Conservation (phyloP, 2,888 invertebrate genomes). For the Barypeithes pellucidus region DNA sequence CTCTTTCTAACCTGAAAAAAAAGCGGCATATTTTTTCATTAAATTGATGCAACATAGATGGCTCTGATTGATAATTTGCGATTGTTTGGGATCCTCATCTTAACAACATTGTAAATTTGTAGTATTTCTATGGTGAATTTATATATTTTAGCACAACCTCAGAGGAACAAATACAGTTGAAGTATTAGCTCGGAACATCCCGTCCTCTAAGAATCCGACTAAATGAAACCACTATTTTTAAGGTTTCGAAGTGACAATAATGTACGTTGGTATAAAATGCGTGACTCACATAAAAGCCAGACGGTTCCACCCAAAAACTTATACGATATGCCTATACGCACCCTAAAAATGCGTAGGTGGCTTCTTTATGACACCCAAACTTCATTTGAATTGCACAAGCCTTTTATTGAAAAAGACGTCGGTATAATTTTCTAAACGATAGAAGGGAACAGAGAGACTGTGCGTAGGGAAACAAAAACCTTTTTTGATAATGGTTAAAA, state of each 20-base stretch:
- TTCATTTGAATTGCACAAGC: constrained; percentile 32
- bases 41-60: too few species aligned
- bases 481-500: constrained; percentile 4
- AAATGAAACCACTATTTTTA: background rate
- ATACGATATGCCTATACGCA: constrained; percentile 27
- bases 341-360: constrained; percentile 27
- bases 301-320: constrained; percentile 10
- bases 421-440: background rate
- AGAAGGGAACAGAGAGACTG: background rate
- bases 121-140: too few species aligned
- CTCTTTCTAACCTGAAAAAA: too few species aligned
- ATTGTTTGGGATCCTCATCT: too few species aligned
- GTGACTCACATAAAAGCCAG: constrained; percentile 18
- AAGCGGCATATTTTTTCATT: too few species aligned
- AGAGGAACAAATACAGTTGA: too few species aligned
- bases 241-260: constrained; percentile 2
- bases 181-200: too few species aligned
- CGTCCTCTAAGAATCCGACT: too few species aligned
- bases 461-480: background rate
- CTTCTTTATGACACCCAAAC: constrained; percentile 26
- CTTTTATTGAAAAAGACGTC: constrained; percentile 11
- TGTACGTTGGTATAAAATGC: too few species aligned
- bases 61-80: too few species aligned
- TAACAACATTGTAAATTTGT: too few species aligned
- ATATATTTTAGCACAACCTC: too few species aligned